Percentiles rank a stretch among this genome's conserved stretches.
Conservation (phyloP, 2,888 invertebrate genomes). For the Zaprionus bogoriensis region DNA sequence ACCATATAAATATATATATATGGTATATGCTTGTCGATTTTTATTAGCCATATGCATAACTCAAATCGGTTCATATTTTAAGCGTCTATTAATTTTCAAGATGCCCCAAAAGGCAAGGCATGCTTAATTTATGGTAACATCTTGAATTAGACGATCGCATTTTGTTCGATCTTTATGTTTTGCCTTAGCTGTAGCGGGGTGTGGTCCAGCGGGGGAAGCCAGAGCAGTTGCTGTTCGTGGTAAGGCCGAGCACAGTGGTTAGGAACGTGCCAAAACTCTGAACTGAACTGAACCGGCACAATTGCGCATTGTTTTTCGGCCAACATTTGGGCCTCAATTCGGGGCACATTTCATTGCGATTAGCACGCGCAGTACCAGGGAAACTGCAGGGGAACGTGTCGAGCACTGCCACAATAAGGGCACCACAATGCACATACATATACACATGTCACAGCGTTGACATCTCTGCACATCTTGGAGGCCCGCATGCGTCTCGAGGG, state of each 20-base stretch:
- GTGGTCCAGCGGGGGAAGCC: conserved; percentile 31
- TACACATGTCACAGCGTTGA: no score
- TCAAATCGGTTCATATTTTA: conserved; percentile 56
- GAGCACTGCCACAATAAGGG: conserved; percentile 36
- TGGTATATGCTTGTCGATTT: background rate
- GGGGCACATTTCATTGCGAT: conserved; percentile 31
- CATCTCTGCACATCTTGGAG: no score
- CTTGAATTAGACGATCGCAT: conserved; percentile 40
- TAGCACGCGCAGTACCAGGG: conserved; percentile 67
- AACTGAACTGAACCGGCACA: conserved; percentile 26
- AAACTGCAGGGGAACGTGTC: conserved; percentile 35
- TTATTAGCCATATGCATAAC: conserved; percentile 54
- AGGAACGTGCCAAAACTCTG: conserved; percentile 49
- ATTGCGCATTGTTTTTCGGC: conserved; percentile 29
- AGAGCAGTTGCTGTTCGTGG: conserved; percentile 29
- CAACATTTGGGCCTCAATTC: conserved; percentile 18
- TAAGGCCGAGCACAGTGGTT: conserved; percentile 30
- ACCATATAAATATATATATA: no score
- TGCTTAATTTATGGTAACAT: conserved; percentile 56
- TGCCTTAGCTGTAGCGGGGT: conserved; percentile 38
- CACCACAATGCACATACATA: no score
- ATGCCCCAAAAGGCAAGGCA: conserved; percentile 53
- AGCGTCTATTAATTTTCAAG: conserved; percentile 67
- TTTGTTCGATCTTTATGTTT: conserved; percentile 24
- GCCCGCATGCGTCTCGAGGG: no score